Conservation (phyloP, 2,888 invertebrate species). For the Nemotelus nigrinus region DNA sequence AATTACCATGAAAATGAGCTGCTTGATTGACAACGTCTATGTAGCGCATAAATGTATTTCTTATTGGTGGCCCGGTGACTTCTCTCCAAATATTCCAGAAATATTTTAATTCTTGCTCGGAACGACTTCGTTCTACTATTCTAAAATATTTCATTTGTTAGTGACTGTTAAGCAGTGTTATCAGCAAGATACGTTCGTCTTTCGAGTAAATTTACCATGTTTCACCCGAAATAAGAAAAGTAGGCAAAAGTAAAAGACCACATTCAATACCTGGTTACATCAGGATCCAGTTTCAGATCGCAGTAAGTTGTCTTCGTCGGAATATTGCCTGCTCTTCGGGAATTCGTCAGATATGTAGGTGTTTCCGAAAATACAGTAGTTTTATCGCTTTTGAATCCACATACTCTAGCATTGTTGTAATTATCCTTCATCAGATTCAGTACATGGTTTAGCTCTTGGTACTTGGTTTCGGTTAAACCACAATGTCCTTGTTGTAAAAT, state of each 20-base stretch:
- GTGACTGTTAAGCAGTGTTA: too few relatives aligned
- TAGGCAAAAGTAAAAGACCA: conserved; percentile 4
- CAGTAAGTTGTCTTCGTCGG: conserved; percentile 66
- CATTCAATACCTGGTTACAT: conserved; percentile 66
- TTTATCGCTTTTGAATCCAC: conserved; percentile 69
- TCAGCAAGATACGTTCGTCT: too few relatives aligned
- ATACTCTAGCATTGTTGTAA: conserved; percentile 77
- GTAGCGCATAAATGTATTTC: conserved; percentile 80
- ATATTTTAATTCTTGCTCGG: conserved; percentile 78
- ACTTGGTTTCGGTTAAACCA: conserved; percentile 79
- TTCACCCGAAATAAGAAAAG: too few relatives aligned
- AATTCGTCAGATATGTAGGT: neutral
- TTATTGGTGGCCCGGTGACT: conserved; percentile 79
- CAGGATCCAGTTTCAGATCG: conserved; percentile 72
- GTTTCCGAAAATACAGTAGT: conserved; percentile 24
- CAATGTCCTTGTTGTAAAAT: conserved; percentile 78
- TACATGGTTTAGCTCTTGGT: conserved; percentile 73
- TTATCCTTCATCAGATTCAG: conserved; percentile 83
- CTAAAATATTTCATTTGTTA: conserved; percentile 30
- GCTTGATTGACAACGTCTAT: conserved; percentile 83
- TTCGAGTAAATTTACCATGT: too few relatives aligned
- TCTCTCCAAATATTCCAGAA: conserved; percentile 87
- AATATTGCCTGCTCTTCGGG: conserved; percentile 46
- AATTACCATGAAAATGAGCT: conserved; percentile 75
- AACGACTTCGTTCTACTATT: conserved; percentile 76